phyloP scores from a whole-genome alignment of 2,888 invertebrate species.

The Drosophila setosimentum region DNA sequence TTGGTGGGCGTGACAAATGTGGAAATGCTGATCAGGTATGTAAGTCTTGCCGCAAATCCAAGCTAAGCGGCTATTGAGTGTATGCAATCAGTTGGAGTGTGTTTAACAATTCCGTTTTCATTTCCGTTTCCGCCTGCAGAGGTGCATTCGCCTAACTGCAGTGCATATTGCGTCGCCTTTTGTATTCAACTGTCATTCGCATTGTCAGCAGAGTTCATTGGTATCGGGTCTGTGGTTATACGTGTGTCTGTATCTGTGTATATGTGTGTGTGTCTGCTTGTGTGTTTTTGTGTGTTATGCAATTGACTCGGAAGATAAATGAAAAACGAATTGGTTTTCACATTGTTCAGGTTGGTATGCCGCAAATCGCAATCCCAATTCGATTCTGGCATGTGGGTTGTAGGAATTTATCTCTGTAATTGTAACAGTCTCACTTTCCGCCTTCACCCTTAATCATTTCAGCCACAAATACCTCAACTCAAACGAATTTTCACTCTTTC shows the following conservation, averaged over 20 bases:
- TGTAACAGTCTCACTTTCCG: conserved; percentile 8
- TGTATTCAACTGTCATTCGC: conserved; percentile 50
- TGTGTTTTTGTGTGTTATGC: conserved; percentile 13
- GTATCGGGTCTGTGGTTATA: background rate
- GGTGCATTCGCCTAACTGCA: conserved; percentile 38
- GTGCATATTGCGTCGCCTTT: conserved; percentile 49
- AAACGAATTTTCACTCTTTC: conserved; percentile 32
- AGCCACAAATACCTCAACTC: conserved; percentile 8
- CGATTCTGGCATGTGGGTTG: conserved; percentile 34
- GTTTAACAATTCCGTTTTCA: conserved; percentile 59
- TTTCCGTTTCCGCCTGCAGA: conserved; percentile 26
- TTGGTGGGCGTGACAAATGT: conserved; percentile 13
- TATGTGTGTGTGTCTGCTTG: background rate
- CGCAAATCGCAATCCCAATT: conserved; percentile 61
- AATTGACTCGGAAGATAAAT: conserved; percentile 53
- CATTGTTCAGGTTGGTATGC: conserved; percentile 52
- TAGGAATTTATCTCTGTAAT: conserved; percentile 41
- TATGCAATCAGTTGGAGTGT: conserved; percentile 74
- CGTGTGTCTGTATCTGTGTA: background rate
- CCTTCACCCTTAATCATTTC: conserved; percentile 27
- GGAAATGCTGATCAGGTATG: conserved; percentile 31
- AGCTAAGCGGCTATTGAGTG: conserved; percentile 53
- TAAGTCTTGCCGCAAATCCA: conserved; percentile 57
- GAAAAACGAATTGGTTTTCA: conserved; percentile 72
- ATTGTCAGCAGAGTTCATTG: conserved; percentile 68